phyloP scores from a whole-genome alignment of 30 jellyfish, hydroid and myxozoan genomes.

The Cassiopea xamachana region DNA sequence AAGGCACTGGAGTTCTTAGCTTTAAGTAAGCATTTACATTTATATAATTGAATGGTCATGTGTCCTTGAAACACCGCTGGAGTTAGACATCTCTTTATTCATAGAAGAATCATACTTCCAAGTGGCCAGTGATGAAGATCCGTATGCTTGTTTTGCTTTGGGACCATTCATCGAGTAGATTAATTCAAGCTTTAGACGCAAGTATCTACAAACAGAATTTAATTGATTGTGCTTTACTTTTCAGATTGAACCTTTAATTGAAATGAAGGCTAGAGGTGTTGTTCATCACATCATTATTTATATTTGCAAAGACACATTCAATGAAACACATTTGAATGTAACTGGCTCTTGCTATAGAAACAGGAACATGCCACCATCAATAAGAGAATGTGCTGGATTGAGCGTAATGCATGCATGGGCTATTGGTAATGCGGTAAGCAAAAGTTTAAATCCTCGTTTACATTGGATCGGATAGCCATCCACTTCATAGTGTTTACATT shows the following conservation, averaged over 20 bases:
- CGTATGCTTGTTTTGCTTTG: no score
- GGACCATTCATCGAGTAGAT: no score
- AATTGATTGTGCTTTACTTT: not conserved
- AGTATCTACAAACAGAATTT: no score
- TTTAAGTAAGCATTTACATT: no score
- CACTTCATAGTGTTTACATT: not conserved
- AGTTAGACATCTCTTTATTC: no score
- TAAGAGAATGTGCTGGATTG: constrained; percentile 24
- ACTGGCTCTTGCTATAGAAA: constrained; percentile 30
- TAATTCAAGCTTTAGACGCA: no score
- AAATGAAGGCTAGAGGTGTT: constrained; percentile 35
- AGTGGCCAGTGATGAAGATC: no score
- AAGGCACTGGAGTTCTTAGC: no score
- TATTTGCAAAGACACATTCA: constrained; percentile 41
- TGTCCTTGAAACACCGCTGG: no score
- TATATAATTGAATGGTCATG: no score
- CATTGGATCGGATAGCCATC: not conserved
- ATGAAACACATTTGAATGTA: constrained; percentile 44
- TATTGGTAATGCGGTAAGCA: constrained; percentile 61
- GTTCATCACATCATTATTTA: constrained; percentile 68
- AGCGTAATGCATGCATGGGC: constrained; percentile 76
- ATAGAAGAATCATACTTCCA: no score
- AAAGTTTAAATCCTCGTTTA: no score
- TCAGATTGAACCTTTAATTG: constrained; percentile 49
- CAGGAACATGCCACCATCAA: constrained; percentile 66